Evolutionary conservation across 2,888 invertebrate species (phyloP).

Genomic region (Crocallis elinguaria): DNA sequence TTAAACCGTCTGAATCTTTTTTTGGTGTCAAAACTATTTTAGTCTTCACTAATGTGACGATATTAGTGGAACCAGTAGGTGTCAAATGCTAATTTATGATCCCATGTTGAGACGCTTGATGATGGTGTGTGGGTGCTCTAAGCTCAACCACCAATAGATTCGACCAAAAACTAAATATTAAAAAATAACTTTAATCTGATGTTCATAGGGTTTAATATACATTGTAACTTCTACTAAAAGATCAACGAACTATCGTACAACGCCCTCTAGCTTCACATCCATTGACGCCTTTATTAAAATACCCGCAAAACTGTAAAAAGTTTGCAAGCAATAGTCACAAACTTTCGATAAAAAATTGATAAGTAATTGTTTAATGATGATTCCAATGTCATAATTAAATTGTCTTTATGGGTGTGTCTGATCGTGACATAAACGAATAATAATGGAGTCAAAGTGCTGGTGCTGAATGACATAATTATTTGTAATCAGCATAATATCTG

Average conservation of each 20-base stretch:
- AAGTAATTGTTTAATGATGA: neutral
- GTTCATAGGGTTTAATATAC: neutral
- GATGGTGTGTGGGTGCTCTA: slow-evolving; percentile 18
- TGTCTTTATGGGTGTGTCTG: slow-evolving; percentile 25
- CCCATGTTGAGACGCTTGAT: slow-evolving; percentile 10
- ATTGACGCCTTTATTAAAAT: slow-evolving; percentile 7
- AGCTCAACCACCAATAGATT: neutral
- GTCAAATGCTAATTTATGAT: slow-evolving; percentile 26
- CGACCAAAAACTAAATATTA: neutral
- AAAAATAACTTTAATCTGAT: neutral
- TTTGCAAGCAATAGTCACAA: slow-evolving; percentile 3
- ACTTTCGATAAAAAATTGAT: slow-evolving; percentile 2
- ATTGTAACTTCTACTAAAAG: neutral
- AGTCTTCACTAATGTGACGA: slow-evolving; percentile 22
- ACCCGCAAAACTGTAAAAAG: neutral
- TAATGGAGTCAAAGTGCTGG: slow-evolving; percentile 16
- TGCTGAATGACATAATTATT: slow-evolving; percentile 34
- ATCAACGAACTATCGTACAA: slow-evolving; percentile 18
- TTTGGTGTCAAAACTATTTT: slow-evolving; percentile 30
- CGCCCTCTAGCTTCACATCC: neutral
- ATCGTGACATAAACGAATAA: slow-evolving; percentile 19
- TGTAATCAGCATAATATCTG: slow-evolving; percentile 25
- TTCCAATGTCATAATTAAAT: slow-evolving; percentile 17
- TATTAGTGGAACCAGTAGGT: slow-evolving; percentile 20
- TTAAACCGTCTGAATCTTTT: slow-evolving; percentile 7